phyloP scores from a whole-genome alignment of 2,797 vertebrate species.

The Catamblyrhynchus diadema region DNA sequence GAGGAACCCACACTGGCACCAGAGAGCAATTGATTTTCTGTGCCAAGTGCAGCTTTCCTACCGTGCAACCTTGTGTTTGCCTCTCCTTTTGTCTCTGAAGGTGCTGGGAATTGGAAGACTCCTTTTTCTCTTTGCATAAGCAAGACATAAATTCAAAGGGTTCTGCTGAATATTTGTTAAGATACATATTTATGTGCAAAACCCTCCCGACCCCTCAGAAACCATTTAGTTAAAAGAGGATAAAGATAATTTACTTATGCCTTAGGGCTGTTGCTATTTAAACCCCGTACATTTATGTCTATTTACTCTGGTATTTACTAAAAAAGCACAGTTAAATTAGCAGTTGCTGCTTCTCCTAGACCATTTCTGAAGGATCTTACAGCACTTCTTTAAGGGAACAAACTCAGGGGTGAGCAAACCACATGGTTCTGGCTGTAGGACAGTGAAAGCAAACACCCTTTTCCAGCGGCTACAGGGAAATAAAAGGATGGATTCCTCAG shows the following conservation, averaged over 20 bases:
- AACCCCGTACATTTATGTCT: conserved; percentile 59
- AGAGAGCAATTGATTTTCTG: background rate
- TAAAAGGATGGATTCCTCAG: background rate
- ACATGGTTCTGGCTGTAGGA: background rate
- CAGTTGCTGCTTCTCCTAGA: background rate
- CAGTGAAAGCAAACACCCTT: background rate
- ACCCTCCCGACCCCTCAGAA: conserved; percentile 37
- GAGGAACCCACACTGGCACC: background rate
- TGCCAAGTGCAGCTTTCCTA: background rate
- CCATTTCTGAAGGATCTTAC: background rate
- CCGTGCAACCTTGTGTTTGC: rapidly evolving
- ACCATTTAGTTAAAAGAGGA: conserved; percentile 58
- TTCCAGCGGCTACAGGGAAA: background rate
- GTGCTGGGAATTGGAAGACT: conserved; percentile 18
- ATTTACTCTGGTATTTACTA: conserved; percentile 66
- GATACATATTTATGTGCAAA: conserved; percentile 41
- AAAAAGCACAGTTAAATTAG: conserved; percentile 52
- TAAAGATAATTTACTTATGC: conserved; percentile 65
- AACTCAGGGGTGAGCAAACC: background rate
- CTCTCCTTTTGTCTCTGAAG: background rate
- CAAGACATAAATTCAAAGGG: conserved; percentile 38
- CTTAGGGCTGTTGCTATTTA: conserved; percentile 63
- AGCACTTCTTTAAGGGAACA: background rate
- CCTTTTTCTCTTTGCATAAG: conserved; percentile 36
- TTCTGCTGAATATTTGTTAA: conserved; percentile 44